These are phyloP conservation scores for Salticus scenicus DNA, from an alignment of 2,888 invertebrate species.

Conservation along the genomic window DNA sequence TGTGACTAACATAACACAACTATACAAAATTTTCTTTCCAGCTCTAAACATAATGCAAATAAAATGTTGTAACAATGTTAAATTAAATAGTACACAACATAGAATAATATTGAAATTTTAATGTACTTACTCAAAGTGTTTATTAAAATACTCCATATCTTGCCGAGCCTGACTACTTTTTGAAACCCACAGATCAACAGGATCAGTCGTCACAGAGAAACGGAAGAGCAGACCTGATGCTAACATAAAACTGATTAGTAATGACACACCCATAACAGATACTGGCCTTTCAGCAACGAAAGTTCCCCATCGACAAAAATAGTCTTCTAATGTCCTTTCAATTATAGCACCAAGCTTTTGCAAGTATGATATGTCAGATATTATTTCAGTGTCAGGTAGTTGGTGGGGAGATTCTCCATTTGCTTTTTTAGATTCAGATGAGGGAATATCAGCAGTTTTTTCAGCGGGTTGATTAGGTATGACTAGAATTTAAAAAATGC, in stretches of 20 bases:
- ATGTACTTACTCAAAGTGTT: conserved; percentile 84
- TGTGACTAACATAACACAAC: no score
- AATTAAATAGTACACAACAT: no score
- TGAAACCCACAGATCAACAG: conserved; percentile 97
- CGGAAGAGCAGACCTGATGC: conserved; percentile 83
- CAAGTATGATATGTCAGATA: conserved; percentile 53
- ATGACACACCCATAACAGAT: conserved; percentile 73
- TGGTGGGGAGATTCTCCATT: conserved; percentile 36
- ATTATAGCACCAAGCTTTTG: conserved; percentile 68
- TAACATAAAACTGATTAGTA: conserved; percentile 81
- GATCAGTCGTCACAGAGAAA: conserved; percentile 90
- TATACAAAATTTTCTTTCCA: no score
- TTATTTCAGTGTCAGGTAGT: conserved; percentile 45
- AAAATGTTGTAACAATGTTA: no score
- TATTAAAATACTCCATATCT: conserved; percentile 93
- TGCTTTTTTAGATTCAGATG: conserved; percentile 42
- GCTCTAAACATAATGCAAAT: no score
- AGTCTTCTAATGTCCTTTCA: conserved; percentile 80
- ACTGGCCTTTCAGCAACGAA: conserved; percentile 73
- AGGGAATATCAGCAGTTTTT: conserved; percentile 30
- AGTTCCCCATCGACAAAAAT: conserved; percentile 88
- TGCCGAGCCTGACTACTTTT: conserved; percentile 88
- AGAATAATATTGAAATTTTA: no score
- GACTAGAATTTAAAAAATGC: conserved; percentile 32
- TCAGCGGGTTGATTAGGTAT: conserved; percentile 35